Evolutionary conservation across 2,113 vertebrate species (phyloP), one percentile per base, ranked within the genome.

Genomic region (Gobius niger): DNA sequence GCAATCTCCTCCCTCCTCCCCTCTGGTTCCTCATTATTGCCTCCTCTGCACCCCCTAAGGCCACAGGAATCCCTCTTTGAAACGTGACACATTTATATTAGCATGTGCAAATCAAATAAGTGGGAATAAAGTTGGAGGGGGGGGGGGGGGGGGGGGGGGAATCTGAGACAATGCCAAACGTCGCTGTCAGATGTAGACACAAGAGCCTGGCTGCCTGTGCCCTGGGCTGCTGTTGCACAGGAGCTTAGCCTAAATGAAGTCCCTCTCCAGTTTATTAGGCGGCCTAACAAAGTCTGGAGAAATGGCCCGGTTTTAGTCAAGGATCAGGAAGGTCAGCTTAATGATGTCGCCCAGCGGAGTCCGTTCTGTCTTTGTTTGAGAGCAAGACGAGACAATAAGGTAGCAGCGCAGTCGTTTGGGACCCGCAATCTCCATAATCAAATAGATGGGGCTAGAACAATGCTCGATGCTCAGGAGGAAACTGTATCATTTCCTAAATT

Each of bases 221-320:
- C 75, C 73, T 9, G 16, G 83, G 83, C 69, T 65, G 42, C 41
- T 63, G 18, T 34, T 41, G 63, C 47, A 52, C 51, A 44, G 68
- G 64, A 72, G 60, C 56, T 81, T 63, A 78, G 34, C 47, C 44
- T 10, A 80, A 82, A 83, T 75, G 9, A 86, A 84, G 79, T 84
- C 72, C 59, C 49, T 0, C 82, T 77, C 78, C 77, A 44, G 72
- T 84, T 70, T 81, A n/a, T 75, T 67, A 72, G 67, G 53, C 70
- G 67, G 53, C 70, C 65, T 77, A 81, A 86, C 66, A 69, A 77
- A 82, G 80, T 80, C 68, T 51, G 70, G 57, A 67, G 49, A 65
- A 78, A 70, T 63, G 62, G 47, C 62, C 52, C 40, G 0, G 61
- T 59, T 73, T 67, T 72, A 77, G 59, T 44, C 69, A 9, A n/a